These are phyloP conservation scores for Eretmocerus hayati DNA, from an alignment of 2,888 invertebrate species.

Conservation along the genomic window DNA sequence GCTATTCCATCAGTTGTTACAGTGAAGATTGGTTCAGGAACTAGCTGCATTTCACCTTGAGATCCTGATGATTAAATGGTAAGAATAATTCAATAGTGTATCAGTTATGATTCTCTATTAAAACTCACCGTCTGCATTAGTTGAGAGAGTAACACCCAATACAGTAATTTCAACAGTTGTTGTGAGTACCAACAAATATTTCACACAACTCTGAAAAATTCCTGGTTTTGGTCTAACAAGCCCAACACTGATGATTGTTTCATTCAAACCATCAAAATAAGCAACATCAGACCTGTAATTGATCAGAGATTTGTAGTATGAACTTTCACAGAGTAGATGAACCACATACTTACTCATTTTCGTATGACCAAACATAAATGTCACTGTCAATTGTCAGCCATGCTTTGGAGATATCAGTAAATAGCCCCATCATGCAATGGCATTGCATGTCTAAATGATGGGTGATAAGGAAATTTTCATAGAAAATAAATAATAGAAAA, in stretches of 20 bases:
- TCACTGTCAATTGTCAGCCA: conserved; percentile 98
- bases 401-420: conserved; percentile 91
- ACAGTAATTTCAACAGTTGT: conserved; percentile 93
- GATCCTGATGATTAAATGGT: conserved; percentile 38
- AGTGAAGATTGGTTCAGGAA: conserved; percentile 91
- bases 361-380: conserved; percentile 97
- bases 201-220: conserved; percentile 85
- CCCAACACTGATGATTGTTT: conserved; percentile 90
- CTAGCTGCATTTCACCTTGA: conserved; percentile 75
- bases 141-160: conserved; percentile 60
- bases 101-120: background rate
- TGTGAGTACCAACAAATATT: conserved; percentile 82
- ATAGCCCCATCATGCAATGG: conserved; percentile 94
- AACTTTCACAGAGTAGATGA: background rate
- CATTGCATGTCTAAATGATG: conserved; percentile 77
- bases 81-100: background rate
- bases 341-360: conserved; percentile 67
- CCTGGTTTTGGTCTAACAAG: conserved; percentile 80
- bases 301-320: background rate
- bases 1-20: conserved; percentile 83
- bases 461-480: conserved; percentile 12
- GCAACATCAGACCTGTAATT: conserved; percentile 77
- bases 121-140: conserved; percentile 39
- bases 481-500: background rate
- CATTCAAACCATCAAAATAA: conserved; percentile 91